Conservation (phyloP, 2,888 invertebrate genomes). For the Graphium colonna region DNA sequence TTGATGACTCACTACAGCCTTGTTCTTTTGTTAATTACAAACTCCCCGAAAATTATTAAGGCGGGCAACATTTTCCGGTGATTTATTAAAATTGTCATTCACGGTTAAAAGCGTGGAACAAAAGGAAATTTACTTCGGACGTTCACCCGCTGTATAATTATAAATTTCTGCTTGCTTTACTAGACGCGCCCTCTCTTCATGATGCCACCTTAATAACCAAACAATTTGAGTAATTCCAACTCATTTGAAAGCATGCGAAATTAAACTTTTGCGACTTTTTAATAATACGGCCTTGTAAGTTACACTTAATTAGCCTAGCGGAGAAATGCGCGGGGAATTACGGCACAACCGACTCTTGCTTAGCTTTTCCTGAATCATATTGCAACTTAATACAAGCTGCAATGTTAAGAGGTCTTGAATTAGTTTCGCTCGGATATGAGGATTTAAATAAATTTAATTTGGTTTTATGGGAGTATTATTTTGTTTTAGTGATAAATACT, state of each 20-base stretch:
- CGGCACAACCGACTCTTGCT: background rate
- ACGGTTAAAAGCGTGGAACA: conserved; percentile 22
- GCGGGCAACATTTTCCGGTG: conserved; percentile 27
- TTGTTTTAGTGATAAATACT: too few species aligned
- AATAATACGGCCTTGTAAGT: conserved; percentile 5
- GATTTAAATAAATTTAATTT: too few species aligned
- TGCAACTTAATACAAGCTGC: too few species aligned
- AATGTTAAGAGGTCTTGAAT: too few species aligned
- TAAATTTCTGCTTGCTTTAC: conserved; percentile 26
- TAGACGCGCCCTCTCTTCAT: conserved; percentile 17
- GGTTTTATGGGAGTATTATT: too few species aligned
- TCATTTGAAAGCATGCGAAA: conserved; percentile 10
- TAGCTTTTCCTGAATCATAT: background rate
- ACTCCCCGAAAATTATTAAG: conserved; percentile 27
- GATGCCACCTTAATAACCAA: conserved; percentile 18
- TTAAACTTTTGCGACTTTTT: conserved; percentile 3
- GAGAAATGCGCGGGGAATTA: background rate
- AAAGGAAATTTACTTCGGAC: conserved; percentile 22
- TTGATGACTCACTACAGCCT: conserved; percentile 35
- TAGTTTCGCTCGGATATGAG: too few species aligned
- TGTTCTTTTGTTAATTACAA: conserved; percentile 33
- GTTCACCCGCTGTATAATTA: conserved; percentile 20
- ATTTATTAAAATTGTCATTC: conserved; percentile 26
- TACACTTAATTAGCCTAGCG: background rate
- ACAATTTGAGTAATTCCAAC: conserved; percentile 13